Evolutionary conservation across 2,888 invertebrate species (phyloP), one percentile per base, ranked within the genome.

Genomic region (Octodonta nipae): DNA sequence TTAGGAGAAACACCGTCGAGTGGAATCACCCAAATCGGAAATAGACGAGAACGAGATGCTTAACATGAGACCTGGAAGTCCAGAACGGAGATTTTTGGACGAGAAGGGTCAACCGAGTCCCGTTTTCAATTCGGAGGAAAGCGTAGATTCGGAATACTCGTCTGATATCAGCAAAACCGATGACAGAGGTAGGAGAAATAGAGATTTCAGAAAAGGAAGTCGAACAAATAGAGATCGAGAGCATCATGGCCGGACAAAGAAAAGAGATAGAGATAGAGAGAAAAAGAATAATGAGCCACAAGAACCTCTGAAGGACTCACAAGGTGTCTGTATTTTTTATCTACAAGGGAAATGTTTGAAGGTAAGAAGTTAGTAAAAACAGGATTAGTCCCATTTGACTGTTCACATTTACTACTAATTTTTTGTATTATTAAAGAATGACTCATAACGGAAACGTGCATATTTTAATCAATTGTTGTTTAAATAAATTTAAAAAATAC

Each of bases 301-400:
- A 55, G 54, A 24, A 15, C 57, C 60, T 40, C 70, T 66, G 54
- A 75, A 76, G 56, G 76, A 76, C 52, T 68, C 73, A 4, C 79
- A 79, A 37, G 74, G 75, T 11, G 73, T 85, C 40, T 89, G 89
- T 56, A 71, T 81, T 43, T 87, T 81, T 64, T 87, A 74, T 56
- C 75, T 86, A 71, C 87, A 87, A 63, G 89, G 88, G 34, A 87
- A 86, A 63, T 89, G 89, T 58, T 78, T 79, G 50, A 76, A 76
- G 56, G 68, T 68, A 50, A 49, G 52, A 33, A 14, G 26, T 32
- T 32, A 26, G 13, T 8, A 11, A 22, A 4, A 10, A 11, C n/a
- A 11, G 4, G 13, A 20, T 13, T 11, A 17, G 7, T 16, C 4
- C 6, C 5, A 13, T 32, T 14, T 31, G n/a, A n/a, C n/a, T n/a